Evolutionary conservation across 2,888 invertebrate species (phyloP).

Genomic region (Priocnemis perturbator): DNA sequence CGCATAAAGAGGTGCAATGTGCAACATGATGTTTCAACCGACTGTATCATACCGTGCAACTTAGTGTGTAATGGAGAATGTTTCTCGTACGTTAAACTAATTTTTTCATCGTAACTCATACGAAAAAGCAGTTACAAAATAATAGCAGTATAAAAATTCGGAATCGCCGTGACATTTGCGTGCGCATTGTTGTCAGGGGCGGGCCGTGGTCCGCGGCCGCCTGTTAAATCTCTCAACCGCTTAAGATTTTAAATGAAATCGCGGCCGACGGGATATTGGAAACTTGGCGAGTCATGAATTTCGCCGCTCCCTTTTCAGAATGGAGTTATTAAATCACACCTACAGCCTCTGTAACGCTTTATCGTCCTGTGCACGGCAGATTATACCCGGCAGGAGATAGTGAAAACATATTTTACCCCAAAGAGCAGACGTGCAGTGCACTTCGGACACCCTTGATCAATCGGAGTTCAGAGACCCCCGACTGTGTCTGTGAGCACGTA

Average conservation of each 20-base stretch:
- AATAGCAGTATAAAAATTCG: too few relatives aligned
- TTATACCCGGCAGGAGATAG: conserved; percentile 16
- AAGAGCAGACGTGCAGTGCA: conserved; percentile 12
- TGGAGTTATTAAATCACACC: conserved; percentile 18
- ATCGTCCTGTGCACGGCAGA: conserved; percentile 19
- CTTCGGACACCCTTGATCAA: conserved; percentile 30
- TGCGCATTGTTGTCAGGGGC: too few relatives aligned
- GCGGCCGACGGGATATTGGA: neutral
- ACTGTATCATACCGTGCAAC: too few relatives aligned
- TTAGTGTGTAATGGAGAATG: too few relatives aligned
- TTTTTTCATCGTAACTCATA: too few relatives aligned
- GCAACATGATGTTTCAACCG: too few relatives aligned
- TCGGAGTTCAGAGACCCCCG: conserved; percentile 13
- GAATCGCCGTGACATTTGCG: too few relatives aligned
- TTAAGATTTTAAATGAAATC: conserved; percentile 6
- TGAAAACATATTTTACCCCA: conserved; percentile 33
- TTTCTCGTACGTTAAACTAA: too few relatives aligned
- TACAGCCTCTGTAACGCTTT: conserved; percentile 9
- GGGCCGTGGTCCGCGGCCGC: neutral
- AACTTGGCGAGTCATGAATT: conserved; percentile 2
- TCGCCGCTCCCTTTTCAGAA: neutral
- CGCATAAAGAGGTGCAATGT: too few relatives aligned
- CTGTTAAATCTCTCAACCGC: conserved; percentile 1
- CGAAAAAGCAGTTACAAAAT: too few relatives aligned
- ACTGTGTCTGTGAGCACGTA: neutral